A percentile compares a stretch with the other conserved stretches of the same genome.
Conservation (phyloP, 2,888 invertebrate species). For the Rhorus exstirpatorius region DNA sequence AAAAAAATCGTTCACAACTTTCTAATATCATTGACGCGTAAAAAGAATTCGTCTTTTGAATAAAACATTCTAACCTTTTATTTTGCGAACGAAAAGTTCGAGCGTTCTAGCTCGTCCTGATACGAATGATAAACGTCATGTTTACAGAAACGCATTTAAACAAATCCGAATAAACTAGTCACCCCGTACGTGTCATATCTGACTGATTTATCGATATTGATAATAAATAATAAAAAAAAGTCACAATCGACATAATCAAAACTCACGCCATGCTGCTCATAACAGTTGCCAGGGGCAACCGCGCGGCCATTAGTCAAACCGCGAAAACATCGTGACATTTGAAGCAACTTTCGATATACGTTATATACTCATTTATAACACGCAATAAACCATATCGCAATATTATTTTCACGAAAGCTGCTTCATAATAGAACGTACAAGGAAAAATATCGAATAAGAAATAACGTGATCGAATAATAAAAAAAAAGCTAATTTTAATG, state of each 20-base stretch:
- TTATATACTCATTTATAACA: not conserved
- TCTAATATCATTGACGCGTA: constrained; percentile 4
- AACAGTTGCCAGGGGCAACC: constrained; percentile 44
- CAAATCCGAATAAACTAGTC: too few species aligned
- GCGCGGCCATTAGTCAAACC: not conserved
- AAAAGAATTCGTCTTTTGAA: too few species aligned
- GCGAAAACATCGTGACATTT: constrained; percentile 18
- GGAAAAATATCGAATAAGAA: too few species aligned
- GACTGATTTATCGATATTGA: not conserved
- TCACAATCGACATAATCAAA: not conserved
- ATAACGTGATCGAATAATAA: not conserved
- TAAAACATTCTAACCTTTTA: too few species aligned
- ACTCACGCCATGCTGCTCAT: not conserved
- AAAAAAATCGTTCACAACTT: too few species aligned
- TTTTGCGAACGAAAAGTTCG: too few species aligned
- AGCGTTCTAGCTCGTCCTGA: too few species aligned
- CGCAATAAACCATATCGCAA: not conserved
- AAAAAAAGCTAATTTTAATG: not conserved
- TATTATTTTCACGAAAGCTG: not conserved
- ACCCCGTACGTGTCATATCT: too few species aligned
- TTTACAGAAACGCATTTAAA: too few species aligned
- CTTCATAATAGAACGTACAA: not conserved
- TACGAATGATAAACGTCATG: too few species aligned
- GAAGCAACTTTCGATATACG: not conserved
- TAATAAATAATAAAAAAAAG: not conserved